phyloP scores from a whole-genome alignment of 1,140 invertebrate species.

The Micrasema longulum region DNA sequence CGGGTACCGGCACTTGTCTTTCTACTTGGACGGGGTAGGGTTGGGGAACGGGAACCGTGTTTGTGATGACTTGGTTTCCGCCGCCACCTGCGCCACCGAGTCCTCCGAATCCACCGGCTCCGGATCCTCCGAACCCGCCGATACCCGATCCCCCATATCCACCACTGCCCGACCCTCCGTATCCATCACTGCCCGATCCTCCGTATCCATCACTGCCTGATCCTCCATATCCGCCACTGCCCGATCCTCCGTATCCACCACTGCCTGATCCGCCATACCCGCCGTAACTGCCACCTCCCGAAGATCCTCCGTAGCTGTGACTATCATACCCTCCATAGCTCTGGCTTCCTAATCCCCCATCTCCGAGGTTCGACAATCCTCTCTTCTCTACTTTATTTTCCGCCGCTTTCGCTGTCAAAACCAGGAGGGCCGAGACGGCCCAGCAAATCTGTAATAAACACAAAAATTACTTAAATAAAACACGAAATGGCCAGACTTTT shows the following conservation, averaged over 20 bases:
- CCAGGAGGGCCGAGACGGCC: slow-evolving; percentile 42
- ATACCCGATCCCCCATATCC: slow-evolving; percentile 8
- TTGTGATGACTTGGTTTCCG: slow-evolving; percentile 56
- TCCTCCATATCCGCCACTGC: neutral
- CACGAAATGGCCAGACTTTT: neutral
- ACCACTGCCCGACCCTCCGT: slow-evolving; percentile 19
- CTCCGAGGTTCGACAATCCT: slow-evolving; percentile 44
- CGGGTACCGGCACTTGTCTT: slow-evolving; percentile 57
- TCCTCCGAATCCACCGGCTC: neutral
- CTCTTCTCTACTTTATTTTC: slow-evolving; percentile 53
- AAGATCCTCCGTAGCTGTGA: slow-evolving; percentile 20
- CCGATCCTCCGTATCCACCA: slow-evolving; percentile 33
- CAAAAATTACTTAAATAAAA: neutral
- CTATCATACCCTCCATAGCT: slow-evolving; percentile 14
- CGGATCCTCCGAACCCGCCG: slow-evolving; percentile 11
- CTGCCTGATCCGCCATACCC: slow-evolving; percentile 28
- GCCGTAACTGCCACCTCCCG: slow-evolving; percentile 30
- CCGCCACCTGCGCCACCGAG: slow-evolving; percentile 52
- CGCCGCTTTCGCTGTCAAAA: slow-evolving; percentile 41
- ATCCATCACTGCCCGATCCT: slow-evolving; percentile 3
- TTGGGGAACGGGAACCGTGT: slow-evolving; percentile 59
- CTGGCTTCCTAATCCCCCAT: slow-evolving; percentile 10
- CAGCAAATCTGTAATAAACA: slow-evolving; percentile 43
- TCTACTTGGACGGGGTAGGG: slow-evolving; percentile 60
- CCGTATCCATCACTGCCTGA: slow-evolving; percentile 2